Evolutionary conservation across 2,113 vertebrate genomes (phyloP).

Genomic region (Dromiciops gliroides): DNA sequence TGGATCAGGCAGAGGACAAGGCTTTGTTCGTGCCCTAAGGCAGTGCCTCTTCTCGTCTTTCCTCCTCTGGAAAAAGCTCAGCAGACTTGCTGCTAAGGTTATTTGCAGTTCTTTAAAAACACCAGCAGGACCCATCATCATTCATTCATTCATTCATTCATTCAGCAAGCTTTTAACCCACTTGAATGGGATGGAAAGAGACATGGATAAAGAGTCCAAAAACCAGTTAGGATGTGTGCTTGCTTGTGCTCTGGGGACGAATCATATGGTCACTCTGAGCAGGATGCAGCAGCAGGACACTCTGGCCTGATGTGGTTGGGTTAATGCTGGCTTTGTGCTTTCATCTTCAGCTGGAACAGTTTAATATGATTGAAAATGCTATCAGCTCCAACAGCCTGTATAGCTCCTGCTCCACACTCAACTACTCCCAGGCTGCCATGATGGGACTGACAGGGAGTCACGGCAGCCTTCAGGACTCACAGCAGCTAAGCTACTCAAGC

Average conservation of each 20-base stretch:
- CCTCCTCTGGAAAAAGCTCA: neutral
- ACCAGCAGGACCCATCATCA: neutral
- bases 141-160: conserved; percentile 1
- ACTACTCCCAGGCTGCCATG: conserved; percentile 98
- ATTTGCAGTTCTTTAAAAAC: neutral
- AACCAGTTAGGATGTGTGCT: conserved; percentile 75
- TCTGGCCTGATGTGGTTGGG: fast-evolving
- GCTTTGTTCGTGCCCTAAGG: neutral
- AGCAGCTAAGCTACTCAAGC: conserved; percentile 92
- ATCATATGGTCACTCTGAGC: neutral
- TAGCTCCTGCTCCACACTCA: conserved; percentile 95
- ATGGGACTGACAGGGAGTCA: conserved; percentile 96
- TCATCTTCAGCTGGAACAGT: conserved; percentile 93
- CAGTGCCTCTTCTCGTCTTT: neutral
- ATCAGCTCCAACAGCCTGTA: conserved; percentile 94
- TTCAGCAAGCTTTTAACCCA: neutral
- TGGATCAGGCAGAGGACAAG: neutral
- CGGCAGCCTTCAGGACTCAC: conserved; percentile 89
- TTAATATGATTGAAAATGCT: conserved; percentile 98
- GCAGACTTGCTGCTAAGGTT: neutral
- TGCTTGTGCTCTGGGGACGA: conserved; percentile 53
- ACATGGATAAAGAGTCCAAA: neutral
- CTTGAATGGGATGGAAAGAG: neutral
- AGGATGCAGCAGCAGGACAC: neutral
- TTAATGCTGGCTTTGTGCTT: conserved; percentile 23